These are phyloP conservation scores for Cephalotes varians DNA, from an alignment of 2,888 invertebrate genomes.

Conservation along the genomic window DNA sequence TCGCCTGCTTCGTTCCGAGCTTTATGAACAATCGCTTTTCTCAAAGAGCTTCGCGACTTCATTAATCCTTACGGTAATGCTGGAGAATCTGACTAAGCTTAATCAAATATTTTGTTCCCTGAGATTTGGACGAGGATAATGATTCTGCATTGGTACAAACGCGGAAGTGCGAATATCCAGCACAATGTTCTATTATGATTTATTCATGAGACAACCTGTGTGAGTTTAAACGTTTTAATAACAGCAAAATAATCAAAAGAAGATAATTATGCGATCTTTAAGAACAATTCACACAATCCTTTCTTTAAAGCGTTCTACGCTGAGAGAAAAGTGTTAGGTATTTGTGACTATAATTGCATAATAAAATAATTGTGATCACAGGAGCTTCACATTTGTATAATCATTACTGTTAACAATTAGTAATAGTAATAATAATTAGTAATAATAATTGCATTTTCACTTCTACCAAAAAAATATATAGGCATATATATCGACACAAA, in stretches of 20 bases:
- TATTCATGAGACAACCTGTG: not conserved
- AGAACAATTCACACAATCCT: not conserved
- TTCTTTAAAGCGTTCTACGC: not conserved
- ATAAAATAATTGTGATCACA: too few relatives aligned
- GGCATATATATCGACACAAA: too few relatives aligned
- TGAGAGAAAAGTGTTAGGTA: too few relatives aligned
- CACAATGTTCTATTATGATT: not conserved
- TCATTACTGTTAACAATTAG: too few relatives aligned
- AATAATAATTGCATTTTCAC: too few relatives aligned
- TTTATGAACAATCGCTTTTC: constrained; percentile 31
- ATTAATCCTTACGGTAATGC: constrained; percentile 53
- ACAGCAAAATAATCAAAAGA: not conserved
- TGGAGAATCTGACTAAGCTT: constrained; percentile 11
- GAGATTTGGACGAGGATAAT: not conserved
- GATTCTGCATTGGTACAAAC: not conserved
- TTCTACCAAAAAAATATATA: too few relatives aligned
- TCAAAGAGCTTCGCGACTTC: constrained; percentile 35
- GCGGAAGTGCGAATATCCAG: not conserved
- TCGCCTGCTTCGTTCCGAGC: constrained; percentile 64
- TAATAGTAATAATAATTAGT: too few relatives aligned
- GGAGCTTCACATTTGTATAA: too few relatives aligned
- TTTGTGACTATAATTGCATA: too few relatives aligned
- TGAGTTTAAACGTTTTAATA: not conserved
- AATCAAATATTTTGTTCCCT: constrained; percentile 8
- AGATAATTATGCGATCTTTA: not conserved